Conservation (phyloP, 2,797 vertebrate genomes). For the Myotis planiceps region DNA sequence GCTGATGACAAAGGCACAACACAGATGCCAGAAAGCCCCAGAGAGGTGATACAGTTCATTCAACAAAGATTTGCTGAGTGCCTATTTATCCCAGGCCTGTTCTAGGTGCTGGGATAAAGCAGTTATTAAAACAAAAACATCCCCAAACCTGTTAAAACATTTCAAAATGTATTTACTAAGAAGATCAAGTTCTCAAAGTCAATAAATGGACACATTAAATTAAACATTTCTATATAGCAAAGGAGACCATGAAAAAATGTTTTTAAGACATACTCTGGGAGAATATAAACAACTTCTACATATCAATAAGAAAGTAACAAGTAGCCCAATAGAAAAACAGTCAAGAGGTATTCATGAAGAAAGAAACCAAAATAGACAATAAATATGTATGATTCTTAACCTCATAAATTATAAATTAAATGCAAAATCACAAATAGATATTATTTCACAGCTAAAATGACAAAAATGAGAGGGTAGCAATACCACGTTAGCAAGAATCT, state of each 20-base stretch:
- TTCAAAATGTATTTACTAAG: constrained; percentile 38
- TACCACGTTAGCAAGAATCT: background rate
- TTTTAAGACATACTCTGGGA: background rate
- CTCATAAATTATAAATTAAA: background rate
- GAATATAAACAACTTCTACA: background rate
- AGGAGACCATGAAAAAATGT: background rate
- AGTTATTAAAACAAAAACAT: background rate
- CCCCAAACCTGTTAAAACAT: background rate
- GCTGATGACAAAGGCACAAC: background rate
- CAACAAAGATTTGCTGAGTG: background rate
- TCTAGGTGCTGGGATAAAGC: background rate
- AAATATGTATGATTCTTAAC: background rate
- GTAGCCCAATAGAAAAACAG: background rate
- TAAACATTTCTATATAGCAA: background rate
- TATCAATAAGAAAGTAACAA: constrained; percentile 41
- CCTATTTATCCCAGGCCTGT: background rate
- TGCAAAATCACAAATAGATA: background rate
- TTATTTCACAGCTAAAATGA: background rate
- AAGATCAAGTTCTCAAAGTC: constrained; percentile 8
- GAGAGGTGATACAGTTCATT: background rate
- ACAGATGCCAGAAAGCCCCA: background rate
- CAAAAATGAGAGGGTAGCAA: background rate
- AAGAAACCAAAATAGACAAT: constrained; percentile 28
- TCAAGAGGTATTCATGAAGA: background rate
- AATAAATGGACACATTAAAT: background rate